A percentile compares a stretch with the other conserved stretches of the same genome.
Conservation (phyloP, 1,140 invertebrate species). For the Manduca sexta region DNA sequence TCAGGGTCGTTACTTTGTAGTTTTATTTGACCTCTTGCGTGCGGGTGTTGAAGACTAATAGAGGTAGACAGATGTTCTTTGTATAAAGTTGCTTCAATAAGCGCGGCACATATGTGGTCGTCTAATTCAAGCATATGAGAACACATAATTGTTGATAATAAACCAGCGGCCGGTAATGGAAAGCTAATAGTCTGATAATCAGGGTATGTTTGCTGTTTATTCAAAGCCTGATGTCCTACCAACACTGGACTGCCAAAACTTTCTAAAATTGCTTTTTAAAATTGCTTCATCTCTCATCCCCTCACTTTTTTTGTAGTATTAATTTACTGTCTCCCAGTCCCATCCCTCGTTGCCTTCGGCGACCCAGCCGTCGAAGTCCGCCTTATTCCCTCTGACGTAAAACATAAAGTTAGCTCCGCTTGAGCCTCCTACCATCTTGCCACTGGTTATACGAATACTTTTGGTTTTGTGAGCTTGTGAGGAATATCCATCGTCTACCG, state of each 20-base stretch:
- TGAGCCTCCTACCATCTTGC: conserved; percentile 89
- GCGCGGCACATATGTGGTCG: conserved; percentile 57
- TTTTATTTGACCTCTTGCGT: conserved; percentile 83
- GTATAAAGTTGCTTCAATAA: conserved; percentile 74
- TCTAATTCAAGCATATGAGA: conserved; percentile 77
- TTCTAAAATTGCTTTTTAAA: conserved; percentile 77
- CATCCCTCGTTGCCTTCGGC: conserved; percentile 86
- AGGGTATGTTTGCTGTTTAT: conserved; percentile 20
- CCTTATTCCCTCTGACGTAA: conserved; percentile 85
- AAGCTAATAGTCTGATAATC: conserved; percentile 41
- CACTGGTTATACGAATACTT: conserved; percentile 73
- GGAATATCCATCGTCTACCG: conserved; percentile 76
- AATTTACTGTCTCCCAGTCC: conserved; percentile 85
- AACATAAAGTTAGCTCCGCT: conserved; percentile 94
- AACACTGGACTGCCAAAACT: conserved; percentile 83
- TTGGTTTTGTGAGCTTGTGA: conserved; percentile 75
- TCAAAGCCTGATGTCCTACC: conserved; percentile 81
- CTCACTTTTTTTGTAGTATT: conserved; percentile 90
- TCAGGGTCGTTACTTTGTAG: conserved; percentile 85
- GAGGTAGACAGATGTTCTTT: conserved; percentile 83
- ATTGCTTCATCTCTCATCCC: conserved; percentile 85
- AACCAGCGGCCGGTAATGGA: conserved; percentile 46
- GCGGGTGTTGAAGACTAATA: conserved; percentile 85
- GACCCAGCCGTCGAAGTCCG: conserved; percentile 92
- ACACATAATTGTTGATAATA: conserved; percentile 79